These are phyloP conservation scores for Mobula birostris DNA, from an alignment of 2,113 vertebrate genomes.

Conservation along the genomic window DNA sequence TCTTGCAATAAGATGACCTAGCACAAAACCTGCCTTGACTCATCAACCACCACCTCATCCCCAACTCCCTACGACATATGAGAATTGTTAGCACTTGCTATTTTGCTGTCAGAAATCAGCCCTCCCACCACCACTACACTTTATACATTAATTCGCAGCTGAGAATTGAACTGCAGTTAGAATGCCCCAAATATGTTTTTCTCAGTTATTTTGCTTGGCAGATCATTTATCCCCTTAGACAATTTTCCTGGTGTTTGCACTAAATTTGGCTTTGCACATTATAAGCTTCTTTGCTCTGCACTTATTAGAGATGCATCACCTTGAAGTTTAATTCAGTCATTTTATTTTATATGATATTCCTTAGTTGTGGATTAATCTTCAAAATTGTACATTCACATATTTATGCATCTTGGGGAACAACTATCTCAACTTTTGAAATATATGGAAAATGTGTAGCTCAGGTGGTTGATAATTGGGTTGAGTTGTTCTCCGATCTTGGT, in stretches of 20 bases:
- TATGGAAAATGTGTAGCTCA: no score
- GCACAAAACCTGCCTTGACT: no score
- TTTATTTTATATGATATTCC: neutral
- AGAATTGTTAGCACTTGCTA: no score
- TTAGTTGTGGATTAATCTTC: neutral
- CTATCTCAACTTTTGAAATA: neutral
- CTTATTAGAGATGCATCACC: neutral
- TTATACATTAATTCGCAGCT: neutral
- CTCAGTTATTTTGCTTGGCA: neutral
- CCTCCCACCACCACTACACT: no score
- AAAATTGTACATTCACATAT: neutral
- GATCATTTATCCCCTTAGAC: neutral
- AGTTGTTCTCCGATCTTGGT: no score
- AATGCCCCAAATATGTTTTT: neutral
- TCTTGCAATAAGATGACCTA: no score
- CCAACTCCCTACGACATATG: no score
- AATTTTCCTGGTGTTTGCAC: neutral
- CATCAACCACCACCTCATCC: no score
- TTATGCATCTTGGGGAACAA: neutral
- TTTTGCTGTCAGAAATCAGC: no score
- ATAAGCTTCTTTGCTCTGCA: neutral
- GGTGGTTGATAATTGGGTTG: no score
- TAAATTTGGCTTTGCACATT: neutral
- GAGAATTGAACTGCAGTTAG: neutral
- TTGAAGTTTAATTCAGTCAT: neutral